Evolutionary conservation across 2,113 vertebrate genomes (phyloP), one percentile per base, ranked within the genome.

Genomic region (Barnardius zonarius): DNA sequence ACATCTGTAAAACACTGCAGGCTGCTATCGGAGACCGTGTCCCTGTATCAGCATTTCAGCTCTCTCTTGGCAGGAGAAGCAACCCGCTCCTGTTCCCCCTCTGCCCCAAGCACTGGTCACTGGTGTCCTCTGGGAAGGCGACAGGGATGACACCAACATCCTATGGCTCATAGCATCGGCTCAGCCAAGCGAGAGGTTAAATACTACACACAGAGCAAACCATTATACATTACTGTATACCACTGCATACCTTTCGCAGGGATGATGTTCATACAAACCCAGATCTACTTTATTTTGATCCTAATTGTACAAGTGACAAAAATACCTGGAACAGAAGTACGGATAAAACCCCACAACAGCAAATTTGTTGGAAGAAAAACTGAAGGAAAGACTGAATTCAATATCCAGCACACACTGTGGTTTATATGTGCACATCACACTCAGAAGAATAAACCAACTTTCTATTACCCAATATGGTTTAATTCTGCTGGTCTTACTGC

Each of bases 141-240:
- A 49, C 17, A 8, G 46, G 1, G 11, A 0, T 3, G 33, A 22
- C n/a, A 6, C 1, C 0, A 44, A 6, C 41, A 10, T 11, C 83
- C 7, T 0, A 1, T 3, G 46, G 57, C 61, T 7, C 3, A 17
- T 0, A 17, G 55, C 33, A 3, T 7, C 7, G 18, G 4, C 11
- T 48, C 0, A 5, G 10, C n/a, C 24, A 1, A 44, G 44, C 3
- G 9, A 35, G 39, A 59, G 17, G 17, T 39, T n/a, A 31, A 30
- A 23, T 25, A 39, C 49, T 2, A 7, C 6, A 18, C 8, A 15
- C 27, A 11, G 10, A 11, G 16, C 13, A 23, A 4, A 20, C 11
- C 3, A 5, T 5, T 5, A 35, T 9, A 22, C 22, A 5, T 10
- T 6, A 10, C 22, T 8, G 8, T 13, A 25, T 24, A 35, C 6